Evolutionary conservation across 1,140 invertebrate species (phyloP).

Genomic region (Danaus plexippus): DNA sequence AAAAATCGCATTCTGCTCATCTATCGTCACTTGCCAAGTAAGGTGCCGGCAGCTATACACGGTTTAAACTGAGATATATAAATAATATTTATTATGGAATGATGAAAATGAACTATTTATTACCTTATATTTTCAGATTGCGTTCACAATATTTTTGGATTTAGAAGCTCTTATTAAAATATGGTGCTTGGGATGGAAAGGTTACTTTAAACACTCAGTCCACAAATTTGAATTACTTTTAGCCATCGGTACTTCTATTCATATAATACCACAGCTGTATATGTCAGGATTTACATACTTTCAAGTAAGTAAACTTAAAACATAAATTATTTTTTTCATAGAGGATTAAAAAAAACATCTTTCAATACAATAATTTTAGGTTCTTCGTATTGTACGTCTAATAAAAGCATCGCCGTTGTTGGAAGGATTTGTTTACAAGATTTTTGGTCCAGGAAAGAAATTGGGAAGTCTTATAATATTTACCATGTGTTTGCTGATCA

Average conservation of each 20-base stretch:
- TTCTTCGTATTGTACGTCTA: slow-evolving; percentile 92
- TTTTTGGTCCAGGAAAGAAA: slow-evolving; percentile 99
- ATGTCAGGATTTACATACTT: slow-evolving; percentile 96
- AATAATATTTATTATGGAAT: too few species aligned
- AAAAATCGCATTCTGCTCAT: too few species aligned
- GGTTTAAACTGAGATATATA: too few species aligned
- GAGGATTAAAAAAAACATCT: not conserved
- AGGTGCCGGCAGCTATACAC: too few species aligned
- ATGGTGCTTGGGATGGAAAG: slow-evolving; percentile 95
- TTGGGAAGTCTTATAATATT: slow-evolving; percentile 98
- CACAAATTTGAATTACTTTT: slow-evolving; percentile 98
- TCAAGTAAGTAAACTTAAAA: slow-evolving; percentile 74
- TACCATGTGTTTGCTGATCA: slow-evolving; percentile 98
- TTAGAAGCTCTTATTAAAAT: slow-evolving; percentile 98
- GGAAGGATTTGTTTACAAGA: slow-evolving; percentile 99
- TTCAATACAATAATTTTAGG: slow-evolving; percentile 70
- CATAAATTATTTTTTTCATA: not conserved
- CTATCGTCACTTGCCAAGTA: too few species aligned
- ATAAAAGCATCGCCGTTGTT: slow-evolving; percentile 99
- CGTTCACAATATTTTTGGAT: slow-evolving; percentile 95
- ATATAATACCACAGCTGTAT: slow-evolving; percentile 93
- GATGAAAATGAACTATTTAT: too few species aligned
- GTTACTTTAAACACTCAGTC: slow-evolving; percentile 96
- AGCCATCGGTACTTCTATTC: slow-evolving; percentile 94
- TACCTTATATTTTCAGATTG: slow-evolving; percentile 74